Percentiles rank a stretch among this genome's conserved stretches.
phyloP scores from a whole-genome alignment of 2,888 invertebrate species.

The Piscicola geometra region DNA sequence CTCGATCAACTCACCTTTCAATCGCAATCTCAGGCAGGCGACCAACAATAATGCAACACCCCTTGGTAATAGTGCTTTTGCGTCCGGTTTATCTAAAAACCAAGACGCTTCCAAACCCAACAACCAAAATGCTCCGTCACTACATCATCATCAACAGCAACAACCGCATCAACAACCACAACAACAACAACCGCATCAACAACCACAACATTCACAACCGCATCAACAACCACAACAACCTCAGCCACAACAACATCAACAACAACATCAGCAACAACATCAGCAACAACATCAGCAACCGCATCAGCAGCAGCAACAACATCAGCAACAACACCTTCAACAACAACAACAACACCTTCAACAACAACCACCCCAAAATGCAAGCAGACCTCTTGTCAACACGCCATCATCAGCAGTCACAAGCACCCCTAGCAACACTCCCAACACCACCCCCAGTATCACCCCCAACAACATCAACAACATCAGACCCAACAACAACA shows the following conservation, averaged over 20 bases:
- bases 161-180: slow-evolving; percentile 4
- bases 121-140: background rate
- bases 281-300: too few species aligned
- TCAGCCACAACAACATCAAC: too few species aligned
- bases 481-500: too few species aligned
- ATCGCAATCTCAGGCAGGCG: background rate
- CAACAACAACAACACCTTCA: background rate
- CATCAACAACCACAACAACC: background rate
- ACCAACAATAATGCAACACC: background rate
- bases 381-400: too few species aligned
- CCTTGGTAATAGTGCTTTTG: background rate
- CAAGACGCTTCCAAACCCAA: background rate
- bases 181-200: background rate
- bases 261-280: slow-evolving; percentile 1
- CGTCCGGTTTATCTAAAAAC: background rate
- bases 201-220: too few species aligned
- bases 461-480: too few species aligned
- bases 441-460: slow-evolving; percentile 7
- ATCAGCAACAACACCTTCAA: background rate
- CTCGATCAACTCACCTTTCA: background rate
- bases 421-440: slow-evolving; percentile 1
- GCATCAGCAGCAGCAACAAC: background rate
- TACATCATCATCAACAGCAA: slow-evolving; percentile 4
- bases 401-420: slow-evolving; percentile 4
- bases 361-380: too few species aligned